phyloP scores from a whole-genome alignment of 2,113 vertebrate species.

The Larimichthys polyactis region DNA sequence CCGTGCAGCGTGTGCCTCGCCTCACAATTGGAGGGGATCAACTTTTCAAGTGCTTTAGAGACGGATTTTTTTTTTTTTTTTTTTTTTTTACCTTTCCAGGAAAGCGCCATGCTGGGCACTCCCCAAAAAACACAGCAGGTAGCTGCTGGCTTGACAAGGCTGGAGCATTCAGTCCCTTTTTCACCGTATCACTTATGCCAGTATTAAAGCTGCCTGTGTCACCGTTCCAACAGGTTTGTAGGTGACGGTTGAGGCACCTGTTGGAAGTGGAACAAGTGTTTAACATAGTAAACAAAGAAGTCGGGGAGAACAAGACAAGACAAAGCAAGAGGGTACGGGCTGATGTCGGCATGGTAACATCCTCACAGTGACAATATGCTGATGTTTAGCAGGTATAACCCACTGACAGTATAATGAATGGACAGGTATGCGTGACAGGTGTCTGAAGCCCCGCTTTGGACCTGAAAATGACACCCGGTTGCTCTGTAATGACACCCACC shows the following conservation, averaged over 20 bases:
- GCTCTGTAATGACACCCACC: no score
- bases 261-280: neutral
- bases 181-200: conserved; percentile 10
- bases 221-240: neutral
- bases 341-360: neutral
- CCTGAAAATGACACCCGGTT: no score
- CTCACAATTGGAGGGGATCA: conserved; percentile 48
- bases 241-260: neutral
- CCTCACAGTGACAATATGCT: neutral
- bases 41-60: conserved; percentile 44
- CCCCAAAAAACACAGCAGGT: conserved; percentile 53
- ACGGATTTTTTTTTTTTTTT: conserved; percentile 33
- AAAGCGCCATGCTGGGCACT: conserved; percentile 34
- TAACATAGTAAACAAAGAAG: neutral
- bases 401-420: no score
- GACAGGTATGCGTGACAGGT: no score
- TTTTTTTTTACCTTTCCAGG: conserved; percentile 37
- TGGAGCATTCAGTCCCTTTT: conserved; percentile 23
- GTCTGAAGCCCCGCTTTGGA: no score
- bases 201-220: conserved; percentile 12
- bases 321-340: neutral
- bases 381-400: neutral
- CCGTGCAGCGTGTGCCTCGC: conserved; percentile 24
- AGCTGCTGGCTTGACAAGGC: conserved; percentile 36
- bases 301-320: neutral